These are phyloP conservation scores for Camponotus pennsylvanicus DNA, from an alignment of 1,140 invertebrate species.

Conservation along the genomic window DNA sequence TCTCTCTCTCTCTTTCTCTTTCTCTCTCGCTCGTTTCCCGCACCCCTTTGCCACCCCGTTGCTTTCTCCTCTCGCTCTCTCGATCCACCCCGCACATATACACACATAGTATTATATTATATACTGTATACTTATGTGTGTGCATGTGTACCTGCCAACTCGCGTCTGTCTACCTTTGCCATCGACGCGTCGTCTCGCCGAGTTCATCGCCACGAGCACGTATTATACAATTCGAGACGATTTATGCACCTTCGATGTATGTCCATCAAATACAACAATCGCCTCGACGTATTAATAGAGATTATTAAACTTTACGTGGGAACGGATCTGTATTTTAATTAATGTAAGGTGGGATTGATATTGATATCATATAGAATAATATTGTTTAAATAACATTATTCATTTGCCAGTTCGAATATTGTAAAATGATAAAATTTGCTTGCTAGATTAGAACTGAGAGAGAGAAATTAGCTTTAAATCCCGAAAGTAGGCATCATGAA, in stretches of 20 bases:
- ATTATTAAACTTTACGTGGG: not conserved
- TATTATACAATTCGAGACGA: constrained; percentile 53
- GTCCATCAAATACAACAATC: constrained; percentile 50
- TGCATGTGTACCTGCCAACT: constrained; percentile 61
- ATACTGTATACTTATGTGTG: constrained; percentile 66
- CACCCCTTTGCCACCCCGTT: constrained; percentile 26
- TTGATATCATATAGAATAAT: not conserved
- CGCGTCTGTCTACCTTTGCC: constrained; percentile 46
- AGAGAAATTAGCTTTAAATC: not conserved
- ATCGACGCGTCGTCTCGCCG: constrained; percentile 50
- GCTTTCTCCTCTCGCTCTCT: constrained; percentile 28
- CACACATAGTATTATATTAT: constrained; percentile 62
- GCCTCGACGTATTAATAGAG: constrained; percentile 19
- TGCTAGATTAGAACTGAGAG: not conserved
- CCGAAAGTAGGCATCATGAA: not conserved
- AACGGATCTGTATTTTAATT: not conserved
- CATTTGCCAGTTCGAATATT: not conserved
- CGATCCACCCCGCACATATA: constrained; percentile 43
- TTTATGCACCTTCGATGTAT: constrained; percentile 56
- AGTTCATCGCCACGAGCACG: constrained; percentile 57
- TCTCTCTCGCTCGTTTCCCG: not conserved
- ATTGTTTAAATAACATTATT: not conserved
- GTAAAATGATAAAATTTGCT: not conserved
- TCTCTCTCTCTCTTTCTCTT: not conserved
- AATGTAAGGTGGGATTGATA: too few species aligned